Percentiles rank a stretch among this genome's conserved stretches.
Evolutionary conservation across 2,113 vertebrate species (phyloP).

Genomic region (Chloropsis hardwickii): DNA sequence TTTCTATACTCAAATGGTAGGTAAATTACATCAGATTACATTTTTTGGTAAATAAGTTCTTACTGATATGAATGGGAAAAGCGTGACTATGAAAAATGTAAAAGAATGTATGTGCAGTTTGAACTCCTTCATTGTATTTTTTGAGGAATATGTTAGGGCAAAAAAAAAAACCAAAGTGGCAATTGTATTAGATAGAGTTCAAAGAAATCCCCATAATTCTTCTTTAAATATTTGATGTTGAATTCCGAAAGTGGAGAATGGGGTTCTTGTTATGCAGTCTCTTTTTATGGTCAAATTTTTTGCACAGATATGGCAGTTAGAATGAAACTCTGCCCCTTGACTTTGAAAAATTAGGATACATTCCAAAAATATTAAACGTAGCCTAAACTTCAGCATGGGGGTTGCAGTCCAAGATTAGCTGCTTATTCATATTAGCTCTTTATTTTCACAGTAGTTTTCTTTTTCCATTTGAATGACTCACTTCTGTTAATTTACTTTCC

Average conservation of each 20-base stretch:
- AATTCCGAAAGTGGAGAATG: not conserved
- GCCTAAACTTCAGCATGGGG: not conserved
- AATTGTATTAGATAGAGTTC: not conserved
- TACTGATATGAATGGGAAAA: not conserved
- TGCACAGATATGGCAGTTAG: not conserved
- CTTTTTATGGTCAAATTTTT: not conserved
- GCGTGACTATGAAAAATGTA: not conserved
- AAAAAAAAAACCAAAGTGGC: not conserved
- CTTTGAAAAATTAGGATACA: not conserved
- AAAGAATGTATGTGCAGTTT: not conserved
- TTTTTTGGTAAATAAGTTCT: not conserved
- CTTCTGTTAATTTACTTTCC: not conserved
- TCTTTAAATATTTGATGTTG: not conserved
- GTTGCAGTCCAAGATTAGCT: not conserved
- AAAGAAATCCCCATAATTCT: not conserved
- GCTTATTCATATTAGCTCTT: not conserved
- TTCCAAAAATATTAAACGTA: not conserved
- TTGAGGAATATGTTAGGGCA: not conserved
- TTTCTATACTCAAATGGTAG: not conserved
- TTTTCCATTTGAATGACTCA: not conserved
- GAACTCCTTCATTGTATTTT: not conserved
- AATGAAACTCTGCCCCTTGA: not conserved
- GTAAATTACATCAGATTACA: not conserved
- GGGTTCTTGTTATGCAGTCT: not conserved
- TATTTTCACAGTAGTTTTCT: not conserved